Evolutionary conservation across 2,888 invertebrate species (phyloP).

Genomic region (Hemithea aestivaria): DNA sequence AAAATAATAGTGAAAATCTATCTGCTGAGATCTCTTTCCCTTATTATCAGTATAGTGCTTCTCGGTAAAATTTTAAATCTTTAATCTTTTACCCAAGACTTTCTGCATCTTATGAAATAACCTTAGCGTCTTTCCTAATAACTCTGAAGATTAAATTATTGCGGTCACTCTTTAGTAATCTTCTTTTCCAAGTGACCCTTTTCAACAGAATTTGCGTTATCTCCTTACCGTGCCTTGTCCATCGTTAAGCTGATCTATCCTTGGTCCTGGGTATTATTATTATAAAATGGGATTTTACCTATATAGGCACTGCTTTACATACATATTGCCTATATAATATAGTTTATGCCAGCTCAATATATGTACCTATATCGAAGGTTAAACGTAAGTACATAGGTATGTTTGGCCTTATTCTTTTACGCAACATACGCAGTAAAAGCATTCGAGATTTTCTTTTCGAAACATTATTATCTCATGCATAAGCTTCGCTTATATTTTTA

Average conservation of each 20-base stretch:
- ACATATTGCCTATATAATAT: no score
- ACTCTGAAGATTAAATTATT: slow-evolving; percentile 48
- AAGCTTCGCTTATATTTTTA: no score
- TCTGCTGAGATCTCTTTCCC: no score
- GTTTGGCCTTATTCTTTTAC: no score
- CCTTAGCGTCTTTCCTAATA: no score
- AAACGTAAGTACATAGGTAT: no score
- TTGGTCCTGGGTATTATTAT: slow-evolving; percentile 38
- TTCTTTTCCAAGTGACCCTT: slow-evolving; percentile 57
- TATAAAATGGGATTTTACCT: slow-evolving; percentile 10
- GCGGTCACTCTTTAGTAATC: slow-evolving; percentile 61
- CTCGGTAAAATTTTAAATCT: slow-evolving; percentile 1
- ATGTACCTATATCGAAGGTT: no score
- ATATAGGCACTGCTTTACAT: slow-evolving; percentile 1
- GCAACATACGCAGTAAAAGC: no score
- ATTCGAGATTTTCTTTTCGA: no score
- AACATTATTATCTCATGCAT: neutral
- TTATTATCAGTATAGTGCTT: no score
- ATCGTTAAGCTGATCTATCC: slow-evolving; percentile 56
- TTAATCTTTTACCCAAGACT: slow-evolving; percentile 1
- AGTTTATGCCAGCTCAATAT: no score
- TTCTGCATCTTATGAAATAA: slow-evolving; percentile 16
- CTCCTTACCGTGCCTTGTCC: slow-evolving; percentile 45
- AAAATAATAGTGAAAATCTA: no score
- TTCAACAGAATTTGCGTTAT: slow-evolving; percentile 54